These are phyloP conservation scores for Synanthedon andrenaeformis DNA, from an alignment of 2,888 invertebrate genomes.

Conservation along the genomic window DNA sequence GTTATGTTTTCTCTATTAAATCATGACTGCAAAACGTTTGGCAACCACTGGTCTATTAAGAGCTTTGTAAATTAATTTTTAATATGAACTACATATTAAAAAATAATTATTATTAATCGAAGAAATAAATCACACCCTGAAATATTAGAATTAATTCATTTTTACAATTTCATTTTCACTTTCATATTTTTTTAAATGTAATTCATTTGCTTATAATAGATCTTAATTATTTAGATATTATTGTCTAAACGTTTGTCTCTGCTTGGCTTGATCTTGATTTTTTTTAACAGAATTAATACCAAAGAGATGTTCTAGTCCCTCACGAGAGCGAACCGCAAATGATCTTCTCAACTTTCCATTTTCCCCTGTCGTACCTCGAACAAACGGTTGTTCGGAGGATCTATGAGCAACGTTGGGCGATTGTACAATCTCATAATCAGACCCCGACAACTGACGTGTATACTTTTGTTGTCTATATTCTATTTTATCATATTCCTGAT, in stretches of 20 bases:
- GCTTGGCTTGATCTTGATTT: conserved; percentile 34
- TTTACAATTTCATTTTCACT: no score
- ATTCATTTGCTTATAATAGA: no score
- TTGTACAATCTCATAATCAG: conserved; percentile 24
- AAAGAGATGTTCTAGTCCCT: conserved; percentile 55
- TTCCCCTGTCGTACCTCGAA: conserved; percentile 36
- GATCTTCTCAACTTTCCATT: conserved; percentile 54
- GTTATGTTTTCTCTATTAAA: no score
- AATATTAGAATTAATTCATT: no score
- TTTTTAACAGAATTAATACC: conserved; percentile 44
- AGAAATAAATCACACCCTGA: no score
- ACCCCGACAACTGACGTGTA: conserved; percentile 33
- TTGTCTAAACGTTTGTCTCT: conserved; percentile 32
- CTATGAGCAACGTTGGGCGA: conserved; percentile 21
- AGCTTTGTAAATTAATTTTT: no score
- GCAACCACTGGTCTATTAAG: no score
- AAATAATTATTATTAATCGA: no score
- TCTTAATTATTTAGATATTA: not conserved
- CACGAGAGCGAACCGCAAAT: conserved; percentile 56
- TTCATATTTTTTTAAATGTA: no score
- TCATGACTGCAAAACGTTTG: no score
- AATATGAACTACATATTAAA: no score
- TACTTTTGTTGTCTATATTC: conserved; percentile 38
- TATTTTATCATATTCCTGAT: conserved; percentile 13
- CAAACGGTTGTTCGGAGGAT: conserved; percentile 43